A percentile compares a stretch with the other conserved stretches of the same genome.
These are phyloP conservation scores for Lophotriccus pileatus DNA, from an alignment of 2,797 vertebrate species.

Conservation along the genomic window DNA sequence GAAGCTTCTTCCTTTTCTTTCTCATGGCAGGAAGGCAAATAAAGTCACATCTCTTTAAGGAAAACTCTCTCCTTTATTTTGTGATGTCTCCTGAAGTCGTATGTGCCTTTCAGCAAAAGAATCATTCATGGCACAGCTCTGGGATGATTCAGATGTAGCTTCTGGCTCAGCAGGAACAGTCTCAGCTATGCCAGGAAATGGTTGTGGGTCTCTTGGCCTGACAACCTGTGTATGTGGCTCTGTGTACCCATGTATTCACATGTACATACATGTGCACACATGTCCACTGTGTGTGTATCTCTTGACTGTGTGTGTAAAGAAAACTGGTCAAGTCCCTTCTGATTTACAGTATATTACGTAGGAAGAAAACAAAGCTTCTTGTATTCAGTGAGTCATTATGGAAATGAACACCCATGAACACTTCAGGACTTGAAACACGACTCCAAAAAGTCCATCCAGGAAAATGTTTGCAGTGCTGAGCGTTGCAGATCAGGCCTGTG, in stretches of 20 bases:
- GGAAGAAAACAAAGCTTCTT: not conserved
- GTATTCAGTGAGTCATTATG: not conserved
- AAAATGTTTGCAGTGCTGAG: not conserved
- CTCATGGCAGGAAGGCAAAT: not conserved
- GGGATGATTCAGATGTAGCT: not conserved
- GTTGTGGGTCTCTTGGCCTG: not conserved
- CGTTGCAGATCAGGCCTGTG: not conserved
- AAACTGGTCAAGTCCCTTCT: not conserved
- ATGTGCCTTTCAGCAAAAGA: not conserved
- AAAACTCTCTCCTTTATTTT: not conserved
- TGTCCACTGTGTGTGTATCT: not conserved
- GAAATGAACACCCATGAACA: not conserved
- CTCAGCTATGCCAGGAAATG: not conserved
- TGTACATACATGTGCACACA: accelerated
- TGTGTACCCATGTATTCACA: not conserved
- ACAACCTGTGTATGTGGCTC: not conserved
- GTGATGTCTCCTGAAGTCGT: not conserved
- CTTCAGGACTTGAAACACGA: not conserved
- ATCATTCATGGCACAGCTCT: not conserved
- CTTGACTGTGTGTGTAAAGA: not conserved
- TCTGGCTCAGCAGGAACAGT: not conserved
- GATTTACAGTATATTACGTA: not conserved
- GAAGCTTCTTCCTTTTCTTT: not conserved
- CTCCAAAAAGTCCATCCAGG: not conserved
- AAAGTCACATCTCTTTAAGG: not conserved